Conservation (phyloP, 2,888 invertebrate genomes). For the Drosophila nigritarsus region DNA sequence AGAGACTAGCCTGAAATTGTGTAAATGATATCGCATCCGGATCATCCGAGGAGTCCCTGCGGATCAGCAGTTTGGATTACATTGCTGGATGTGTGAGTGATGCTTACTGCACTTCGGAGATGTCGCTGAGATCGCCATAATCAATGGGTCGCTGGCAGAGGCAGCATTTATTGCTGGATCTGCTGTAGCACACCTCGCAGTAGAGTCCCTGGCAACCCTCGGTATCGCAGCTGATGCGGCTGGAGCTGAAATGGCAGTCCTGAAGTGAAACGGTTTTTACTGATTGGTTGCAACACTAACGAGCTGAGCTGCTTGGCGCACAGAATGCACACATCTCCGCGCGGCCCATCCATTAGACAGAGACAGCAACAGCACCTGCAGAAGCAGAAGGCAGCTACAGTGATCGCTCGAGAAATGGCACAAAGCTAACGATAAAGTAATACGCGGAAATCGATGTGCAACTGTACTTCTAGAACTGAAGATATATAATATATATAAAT, state of each 20-base stretch:
- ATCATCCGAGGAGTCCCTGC: constrained; percentile 82
- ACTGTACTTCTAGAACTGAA: neutral
- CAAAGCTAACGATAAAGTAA: neutral
- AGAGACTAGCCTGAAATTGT: neutral
- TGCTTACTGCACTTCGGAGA: constrained; percentile 91
- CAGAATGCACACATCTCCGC: constrained; percentile 38
- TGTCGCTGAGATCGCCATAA: constrained; percentile 92
- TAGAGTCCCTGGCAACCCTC: constrained; percentile 89
- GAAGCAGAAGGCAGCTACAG: neutral
- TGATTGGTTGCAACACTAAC: constrained; percentile 40
- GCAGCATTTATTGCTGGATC: constrained; percentile 91
- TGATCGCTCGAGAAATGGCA: neutral
- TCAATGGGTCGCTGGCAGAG: constrained; percentile 91
- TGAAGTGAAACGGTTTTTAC: constrained; percentile 7
- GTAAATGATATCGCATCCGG: constrained; percentile 43
- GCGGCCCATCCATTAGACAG: constrained; percentile 2
- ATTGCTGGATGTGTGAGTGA: neutral
- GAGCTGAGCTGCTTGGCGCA: constrained; percentile 39
- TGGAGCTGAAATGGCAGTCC: constrained; percentile 53
- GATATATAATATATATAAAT: neutral
- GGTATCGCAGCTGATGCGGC: constrained; percentile 86
- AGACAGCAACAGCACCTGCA: constrained; percentile 35
- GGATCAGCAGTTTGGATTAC: neutral
- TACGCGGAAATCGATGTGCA: too few species aligned
- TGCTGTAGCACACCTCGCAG: constrained; percentile 90